phyloP scores from a whole-genome alignment of 2,888 invertebrate species.

The Pterostichus madidus region DNA sequence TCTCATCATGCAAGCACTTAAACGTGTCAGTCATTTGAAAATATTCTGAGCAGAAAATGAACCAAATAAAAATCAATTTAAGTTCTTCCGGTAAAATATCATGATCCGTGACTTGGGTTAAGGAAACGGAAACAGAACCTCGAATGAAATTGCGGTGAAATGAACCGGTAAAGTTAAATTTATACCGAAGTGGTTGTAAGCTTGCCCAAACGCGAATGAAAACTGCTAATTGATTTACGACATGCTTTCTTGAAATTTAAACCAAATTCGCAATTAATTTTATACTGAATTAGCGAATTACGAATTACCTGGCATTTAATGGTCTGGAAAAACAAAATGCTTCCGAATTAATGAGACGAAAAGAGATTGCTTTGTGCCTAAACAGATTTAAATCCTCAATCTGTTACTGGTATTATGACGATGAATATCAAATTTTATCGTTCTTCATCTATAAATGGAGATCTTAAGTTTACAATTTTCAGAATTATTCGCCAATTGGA shows the following conservation, averaged over 20 bases:
- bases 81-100: conserved; percentile 30
- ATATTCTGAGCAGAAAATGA: not conserved
- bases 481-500: too few species aligned
- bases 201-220: not conserved
- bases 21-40: not conserved
- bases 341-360: too few species aligned
- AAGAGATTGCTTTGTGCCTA: not conserved
- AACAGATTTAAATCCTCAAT: too few species aligned
- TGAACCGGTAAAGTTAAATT: conserved; percentile 21
- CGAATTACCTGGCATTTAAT: not conserved
- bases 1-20: not conserved
- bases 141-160: conserved; percentile 33
- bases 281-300: conserved; percentile 4
- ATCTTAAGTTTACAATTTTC: too few species aligned
- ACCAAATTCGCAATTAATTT: not conserved
- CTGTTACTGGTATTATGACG: too few species aligned
- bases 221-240: conserved; percentile 4
- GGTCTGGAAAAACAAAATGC: not conserved
- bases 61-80: conserved; percentile 12
- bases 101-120: conserved; percentile 17
- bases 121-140: conserved; percentile 40
- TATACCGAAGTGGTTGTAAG: not conserved
- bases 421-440: too few species aligned
- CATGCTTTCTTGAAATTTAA: conserved; percentile 5
- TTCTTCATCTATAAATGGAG: too few species aligned